Base-by-base conservation (phyloP, 2,888 invertebrate species). In the Romanomermis culicivorax region DNA sequence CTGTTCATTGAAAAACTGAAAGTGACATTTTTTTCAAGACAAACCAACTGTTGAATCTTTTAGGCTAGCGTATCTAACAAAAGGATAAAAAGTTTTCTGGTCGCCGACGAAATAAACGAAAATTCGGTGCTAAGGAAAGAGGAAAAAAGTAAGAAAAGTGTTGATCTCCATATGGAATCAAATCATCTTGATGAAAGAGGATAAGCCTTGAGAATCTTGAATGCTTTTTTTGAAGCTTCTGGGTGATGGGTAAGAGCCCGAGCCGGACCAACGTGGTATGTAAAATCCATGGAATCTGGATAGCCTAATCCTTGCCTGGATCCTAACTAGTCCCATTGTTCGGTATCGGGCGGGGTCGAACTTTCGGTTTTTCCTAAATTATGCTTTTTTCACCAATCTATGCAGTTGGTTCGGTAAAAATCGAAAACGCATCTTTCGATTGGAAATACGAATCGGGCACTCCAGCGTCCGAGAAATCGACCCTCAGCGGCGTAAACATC, bases 371-470 rank as follows among this genome's bases (percentile, higher is more conserved):
- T 14, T 11, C 36, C 36, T 36, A 17, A 11, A 36, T 11, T 36
- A 14, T 36, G 11, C 17, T 36, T 36, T 14, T 36, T 36, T 36
- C 36, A 14, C 17, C 17, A n/a, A n/a, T n/a, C n/a, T n/a, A n/a
- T n/a, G 36, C 36, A 83, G 85, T 74, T 23, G 75, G 80, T 71
- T 82, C 86, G 1, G 73, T 93, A 60, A 74, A 80, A n/a, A 80
- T 93, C 58, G 83, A 86, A 65, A 81, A 85, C 66, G 91, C 85
- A 1, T 78, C 76, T 55, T 95, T 95, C 72, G 74, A 82, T 0
- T 95, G 95, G 95, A 85, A 71, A 29, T n/a, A 45, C 7, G 47
- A 36, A 23, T 7, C 53, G 68, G 64, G 7, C n/a, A n/a, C n/a
- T n/a, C n/a, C n/a, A n/a, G n/a, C n/a, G n/a, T n/a, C 11, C 23